A percentile compares a stretch with the other conserved stretches of the same genome.
phyloP scores from a whole-genome alignment of 2,888 invertebrate species.

The Ectobius pallidus region DNA sequence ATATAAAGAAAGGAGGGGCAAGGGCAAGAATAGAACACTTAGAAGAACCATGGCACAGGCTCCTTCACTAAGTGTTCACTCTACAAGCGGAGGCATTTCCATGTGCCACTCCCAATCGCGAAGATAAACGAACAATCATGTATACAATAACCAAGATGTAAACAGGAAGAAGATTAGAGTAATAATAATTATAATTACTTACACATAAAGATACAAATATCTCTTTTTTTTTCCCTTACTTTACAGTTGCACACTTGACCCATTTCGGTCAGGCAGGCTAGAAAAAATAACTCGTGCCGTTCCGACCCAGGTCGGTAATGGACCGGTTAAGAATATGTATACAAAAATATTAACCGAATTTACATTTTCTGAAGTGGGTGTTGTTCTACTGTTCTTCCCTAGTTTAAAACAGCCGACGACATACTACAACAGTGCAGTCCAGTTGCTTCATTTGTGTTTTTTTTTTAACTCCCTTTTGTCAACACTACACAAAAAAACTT shows the following conservation, averaged over 20 bases:
- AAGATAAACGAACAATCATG: constrained; percentile 32
- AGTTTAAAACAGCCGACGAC: constrained; percentile 29
- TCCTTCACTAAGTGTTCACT: too few species aligned
- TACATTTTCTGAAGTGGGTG: constrained; percentile 41
- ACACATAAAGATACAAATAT: constrained; percentile 43
- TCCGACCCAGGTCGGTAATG: constrained; percentile 34
- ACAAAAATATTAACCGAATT: constrained; percentile 45
- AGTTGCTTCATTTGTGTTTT: constrained; percentile 19
- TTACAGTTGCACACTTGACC: constrained; percentile 38
- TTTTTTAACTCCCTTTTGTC: constrained; percentile 3
- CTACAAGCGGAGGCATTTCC: constrained; percentile 4
- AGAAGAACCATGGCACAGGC: too few species aligned
- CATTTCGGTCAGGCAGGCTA: constrained; percentile 33
- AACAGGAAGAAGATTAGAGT: constrained; percentile 33
- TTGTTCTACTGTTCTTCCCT: constrained; percentile 23
- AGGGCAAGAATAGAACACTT: background rate
- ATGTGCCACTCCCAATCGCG: constrained; percentile 14
- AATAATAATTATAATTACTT: constrained; percentile 39
- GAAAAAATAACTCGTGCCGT: constrained; percentile 41
- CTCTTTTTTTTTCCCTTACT: constrained; percentile 34
- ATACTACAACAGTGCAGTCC: constrained; percentile 38
- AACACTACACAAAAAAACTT: constrained; percentile 34
- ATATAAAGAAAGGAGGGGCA: background rate
- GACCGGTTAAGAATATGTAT: constrained; percentile 42
- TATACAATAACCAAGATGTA: constrained; percentile 37